phyloP scores from a whole-genome alignment of 2,113 vertebrate genomes.

The Miniopterus natalensis region DNA sequence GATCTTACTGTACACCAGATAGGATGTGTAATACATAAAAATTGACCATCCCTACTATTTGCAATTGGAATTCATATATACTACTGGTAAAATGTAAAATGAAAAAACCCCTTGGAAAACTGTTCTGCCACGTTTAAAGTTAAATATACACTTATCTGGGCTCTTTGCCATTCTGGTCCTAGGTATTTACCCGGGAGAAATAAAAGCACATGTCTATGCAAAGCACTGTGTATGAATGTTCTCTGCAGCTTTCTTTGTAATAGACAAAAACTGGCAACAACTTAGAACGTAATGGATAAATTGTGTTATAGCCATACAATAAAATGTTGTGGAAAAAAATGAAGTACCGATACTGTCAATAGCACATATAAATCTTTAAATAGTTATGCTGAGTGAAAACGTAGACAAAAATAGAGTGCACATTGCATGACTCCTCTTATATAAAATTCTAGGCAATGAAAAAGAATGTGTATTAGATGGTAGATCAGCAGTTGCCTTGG shows the following conservation, averaged over 20 bases:
- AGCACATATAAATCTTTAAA: neutral
- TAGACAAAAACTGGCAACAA: neutral
- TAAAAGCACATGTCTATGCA: neutral
- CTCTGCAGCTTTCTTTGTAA: neutral
- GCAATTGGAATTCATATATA: neutral
- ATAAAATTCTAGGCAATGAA: neutral
- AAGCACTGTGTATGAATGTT: neutral
- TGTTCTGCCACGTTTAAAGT: neutral
- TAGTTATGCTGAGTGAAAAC: neutral
- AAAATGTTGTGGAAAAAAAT: neutral
- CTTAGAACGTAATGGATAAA: neutral
- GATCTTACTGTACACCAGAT: neutral
- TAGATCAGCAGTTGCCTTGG: neutral
- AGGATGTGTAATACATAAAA: neutral
- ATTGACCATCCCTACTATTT: neutral
- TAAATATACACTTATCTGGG: neutral
- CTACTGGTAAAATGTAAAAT: neutral
- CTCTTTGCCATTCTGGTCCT: neutral
- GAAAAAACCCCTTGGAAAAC: neutral
- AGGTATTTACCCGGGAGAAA: neutral
- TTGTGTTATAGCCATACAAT: neutral
- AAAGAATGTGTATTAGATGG: neutral
- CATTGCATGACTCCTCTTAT: neutral
- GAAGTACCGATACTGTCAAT: neutral
- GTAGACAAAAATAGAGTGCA: neutral